A percentile compares a stretch with the other conserved stretches of the same genome.
Evolutionary conservation across 1,140 invertebrate genomes (phyloP).

Genomic region (Ips typographus): DNA sequence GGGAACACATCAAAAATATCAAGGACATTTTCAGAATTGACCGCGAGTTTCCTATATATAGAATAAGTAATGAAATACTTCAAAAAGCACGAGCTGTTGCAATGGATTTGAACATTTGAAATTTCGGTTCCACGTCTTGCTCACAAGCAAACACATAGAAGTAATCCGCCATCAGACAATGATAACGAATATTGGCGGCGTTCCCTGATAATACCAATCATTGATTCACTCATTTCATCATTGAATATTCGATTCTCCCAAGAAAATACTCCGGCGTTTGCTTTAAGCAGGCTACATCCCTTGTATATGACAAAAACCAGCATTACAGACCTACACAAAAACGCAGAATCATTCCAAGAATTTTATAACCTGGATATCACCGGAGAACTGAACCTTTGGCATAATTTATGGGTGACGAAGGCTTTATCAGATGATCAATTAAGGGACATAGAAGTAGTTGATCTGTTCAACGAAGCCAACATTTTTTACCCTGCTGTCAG

Average conservation of each 20-base stretch:
- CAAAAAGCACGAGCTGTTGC: not conserved
- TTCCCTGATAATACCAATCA: constrained; percentile 24
- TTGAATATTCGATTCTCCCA: constrained; percentile 33
- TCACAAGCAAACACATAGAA: not conserved
- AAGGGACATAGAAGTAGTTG: constrained; percentile 16
- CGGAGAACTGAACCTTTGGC: constrained; percentile 17
- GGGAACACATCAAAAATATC: constrained; percentile 18
- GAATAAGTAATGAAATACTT: too few species aligned
- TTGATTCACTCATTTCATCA: constrained; percentile 27
- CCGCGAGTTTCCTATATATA: too few species aligned
- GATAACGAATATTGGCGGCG: constrained; percentile 25
- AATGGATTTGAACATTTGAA: constrained; percentile 14
- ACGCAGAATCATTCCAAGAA: constrained; percentile 16
- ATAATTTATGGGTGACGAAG: constrained; percentile 22
- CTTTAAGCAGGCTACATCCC: constrained; percentile 25
- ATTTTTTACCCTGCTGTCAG: constrained; percentile 19
- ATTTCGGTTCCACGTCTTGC: not conserved
- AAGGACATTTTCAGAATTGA: constrained; percentile 5
- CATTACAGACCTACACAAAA: constrained; percentile 26
- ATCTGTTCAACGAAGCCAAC: constrained; percentile 27
- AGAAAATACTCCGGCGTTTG: constrained; percentile 28
- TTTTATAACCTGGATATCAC: constrained; percentile 24
- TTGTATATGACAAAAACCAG: constrained; percentile 12
- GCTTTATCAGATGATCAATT: constrained; percentile 19
- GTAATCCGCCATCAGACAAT: constrained; percentile 26